Base-by-base conservation (phyloP, 2,888 invertebrate genomes). In the Parnassius orleans region DNA sequence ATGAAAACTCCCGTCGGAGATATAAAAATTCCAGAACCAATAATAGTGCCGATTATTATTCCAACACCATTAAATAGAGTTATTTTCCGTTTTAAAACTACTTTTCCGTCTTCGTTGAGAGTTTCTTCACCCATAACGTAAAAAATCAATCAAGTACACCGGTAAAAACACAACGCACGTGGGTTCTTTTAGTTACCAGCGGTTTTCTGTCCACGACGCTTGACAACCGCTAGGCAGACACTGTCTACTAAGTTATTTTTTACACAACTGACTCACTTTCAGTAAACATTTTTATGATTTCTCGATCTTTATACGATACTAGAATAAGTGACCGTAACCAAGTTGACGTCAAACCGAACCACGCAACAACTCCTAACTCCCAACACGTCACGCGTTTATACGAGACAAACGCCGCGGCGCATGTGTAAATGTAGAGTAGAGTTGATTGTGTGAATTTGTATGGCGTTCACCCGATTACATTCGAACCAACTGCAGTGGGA, bases 21-120 rank as follows among this genome's bases (percentile, higher is more conserved):
- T 72, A 98, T 95, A 84, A 98, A 98, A 73, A 98, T 98, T 58
- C 98, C 98, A 65, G 97, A 94, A 53, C 98, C 98, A 69, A 98
- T 96, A 74, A 97, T 97, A 43, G 95, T 95, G 48, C 97, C 97
- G 52, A 98, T 96, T 75, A 98, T 97, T 65, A 98, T 94, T 42
- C 96, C 95, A 41, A 98, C 96, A 70, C 97, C 98, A 89, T 97
- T 96, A 73, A 95, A 91, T 53, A 98, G 92, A 43, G 97, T 97
- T 74, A 98, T 95, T 91, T 96, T 96, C 65, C 97, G 93, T 89
- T 97, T 95, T 67, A 96, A 84, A 71, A 95, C 94, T 71, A 95
- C 93, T 86, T 94, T 94, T 61, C 88, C 93, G 75, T 84, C 84
- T 63, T 75, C 83, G 72, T 80, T 76, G 69, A 83, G 83, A 74